phyloP scores from a whole-genome alignment of 2,113 vertebrate species.

The Nerophis lumbriciformis region DNA sequence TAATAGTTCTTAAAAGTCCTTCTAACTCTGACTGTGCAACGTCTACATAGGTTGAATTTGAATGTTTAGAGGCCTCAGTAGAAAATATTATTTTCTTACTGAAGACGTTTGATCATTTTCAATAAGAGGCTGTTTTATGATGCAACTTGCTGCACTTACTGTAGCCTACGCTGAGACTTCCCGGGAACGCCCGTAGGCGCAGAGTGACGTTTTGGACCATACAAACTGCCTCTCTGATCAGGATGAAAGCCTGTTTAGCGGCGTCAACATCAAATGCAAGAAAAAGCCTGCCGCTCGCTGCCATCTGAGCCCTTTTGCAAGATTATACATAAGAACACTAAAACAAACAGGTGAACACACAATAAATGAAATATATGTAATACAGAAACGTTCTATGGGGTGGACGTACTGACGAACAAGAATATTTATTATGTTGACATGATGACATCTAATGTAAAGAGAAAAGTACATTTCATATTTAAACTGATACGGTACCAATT shows the following conservation, averaged over 20 bases:
- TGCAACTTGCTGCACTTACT: constrained; percentile 6
- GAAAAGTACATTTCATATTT: too few species aligned
- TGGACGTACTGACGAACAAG: too few species aligned
- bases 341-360: constrained; percentile 21
- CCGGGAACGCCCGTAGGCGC: constrained; percentile 5
- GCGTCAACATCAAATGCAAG: constrained; percentile 25
- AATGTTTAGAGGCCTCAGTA: too few species aligned
- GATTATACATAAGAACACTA: constrained; percentile 9
- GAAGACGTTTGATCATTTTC: background rate
- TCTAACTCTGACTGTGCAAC: too few species aligned
- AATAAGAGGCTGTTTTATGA: background rate
- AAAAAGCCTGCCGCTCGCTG: background rate
- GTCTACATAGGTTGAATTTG: too few species aligned
- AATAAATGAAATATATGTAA: too few species aligned
- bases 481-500: too few species aligned
- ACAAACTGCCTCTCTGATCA: constrained; percentile 45
- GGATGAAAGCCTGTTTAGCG: constrained; percentile 38
- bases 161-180: constrained; percentile 19
- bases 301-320: constrained; percentile 2
- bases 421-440: too few species aligned
- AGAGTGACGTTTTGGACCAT: constrained; percentile 23
- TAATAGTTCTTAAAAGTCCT: too few species aligned
- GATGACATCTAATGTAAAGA: too few species aligned
- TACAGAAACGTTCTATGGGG: too few species aligned
- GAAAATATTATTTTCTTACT: background rate